A percentile compares a stretch with the other conserved stretches of the same genome.
These are phyloP conservation scores for Poeciliopsis infans DNA, from an alignment of 2,797 vertebrate genomes.

Conservation along the genomic window DNA sequence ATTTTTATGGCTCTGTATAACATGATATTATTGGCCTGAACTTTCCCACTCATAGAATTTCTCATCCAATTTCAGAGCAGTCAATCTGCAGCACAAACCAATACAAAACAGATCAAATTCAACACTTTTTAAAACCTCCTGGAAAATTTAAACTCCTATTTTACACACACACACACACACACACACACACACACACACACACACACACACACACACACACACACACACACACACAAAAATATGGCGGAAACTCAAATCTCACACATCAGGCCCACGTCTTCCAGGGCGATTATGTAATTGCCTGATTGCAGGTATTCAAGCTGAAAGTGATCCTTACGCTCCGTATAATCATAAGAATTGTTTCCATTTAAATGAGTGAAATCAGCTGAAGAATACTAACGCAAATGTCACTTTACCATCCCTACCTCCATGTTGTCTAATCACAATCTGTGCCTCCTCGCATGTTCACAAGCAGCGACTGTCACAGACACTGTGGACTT, in stretches of 20 bases:
- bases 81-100: neutral
- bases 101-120: neutral
- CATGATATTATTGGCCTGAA: neutral
- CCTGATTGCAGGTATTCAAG: constrained; percentile 1
- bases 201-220: too few species aligned
- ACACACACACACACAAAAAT: too few species aligned
- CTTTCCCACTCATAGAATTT: neutral
- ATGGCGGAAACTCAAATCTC: neutral
- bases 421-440: neutral
- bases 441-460: neutral
- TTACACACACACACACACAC: neutral
- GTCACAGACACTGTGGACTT: neutral
- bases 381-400: neutral
- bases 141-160: neutral
- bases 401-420: neutral
- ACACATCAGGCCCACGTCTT: neutral
- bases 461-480: neutral
- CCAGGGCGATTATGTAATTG: neutral
- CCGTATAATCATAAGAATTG: constrained; percentile 3
- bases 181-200: neutral
- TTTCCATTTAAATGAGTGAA: neutral
- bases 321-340: neutral
- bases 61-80: neutral
- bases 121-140: neutral
- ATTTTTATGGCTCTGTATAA: neutral